Conservation (phyloP, 2,888 invertebrate species). For the Spisula subtruncata region DNA sequence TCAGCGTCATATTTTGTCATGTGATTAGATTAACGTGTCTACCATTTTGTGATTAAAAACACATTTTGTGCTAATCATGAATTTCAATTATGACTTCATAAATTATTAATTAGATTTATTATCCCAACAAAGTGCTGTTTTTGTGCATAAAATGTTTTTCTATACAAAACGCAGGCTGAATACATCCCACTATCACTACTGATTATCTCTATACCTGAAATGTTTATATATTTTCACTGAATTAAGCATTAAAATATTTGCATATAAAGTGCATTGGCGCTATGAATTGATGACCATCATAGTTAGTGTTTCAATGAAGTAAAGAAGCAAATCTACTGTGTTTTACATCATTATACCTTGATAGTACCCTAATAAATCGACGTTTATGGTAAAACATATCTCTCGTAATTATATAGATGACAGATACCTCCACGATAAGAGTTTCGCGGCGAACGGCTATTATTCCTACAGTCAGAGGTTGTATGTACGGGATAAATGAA, state of each 20-base stretch:
- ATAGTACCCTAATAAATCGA: conserved; percentile 28
- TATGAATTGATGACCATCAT: not conserved
- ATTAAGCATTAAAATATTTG: conserved; percentile 50
- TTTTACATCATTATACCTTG: conserved; percentile 42
- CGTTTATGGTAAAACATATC: conserved; percentile 15
- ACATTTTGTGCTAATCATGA: conserved; percentile 27
- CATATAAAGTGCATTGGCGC: conserved; percentile 42
- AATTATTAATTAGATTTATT: conserved; percentile 48
- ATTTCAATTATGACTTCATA: conserved; percentile 30
- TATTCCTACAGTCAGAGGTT: conserved; percentile 47
- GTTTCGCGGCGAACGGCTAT: conserved; percentile 26
- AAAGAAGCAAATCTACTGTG: conserved; percentile 7
- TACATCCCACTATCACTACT: not conserved
- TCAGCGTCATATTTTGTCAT: conserved; percentile 26
- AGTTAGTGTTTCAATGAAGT: not conserved
- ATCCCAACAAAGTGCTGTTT: not conserved
- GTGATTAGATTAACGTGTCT: conserved; percentile 24
- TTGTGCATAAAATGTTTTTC: conserved; percentile 16
- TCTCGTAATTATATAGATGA: conserved; percentile 28
- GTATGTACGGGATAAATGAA: conserved; percentile 39
- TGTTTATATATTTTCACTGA: conserved; percentile 53
- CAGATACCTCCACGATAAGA: conserved; percentile 30
- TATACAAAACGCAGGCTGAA: conserved; percentile 4
- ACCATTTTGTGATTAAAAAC: conserved; percentile 28
- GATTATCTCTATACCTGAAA: conserved; percentile 28